Evolutionary conservation across 2,888 invertebrate species (phyloP).

Genomic region (Micoletzkya japonica): DNA sequence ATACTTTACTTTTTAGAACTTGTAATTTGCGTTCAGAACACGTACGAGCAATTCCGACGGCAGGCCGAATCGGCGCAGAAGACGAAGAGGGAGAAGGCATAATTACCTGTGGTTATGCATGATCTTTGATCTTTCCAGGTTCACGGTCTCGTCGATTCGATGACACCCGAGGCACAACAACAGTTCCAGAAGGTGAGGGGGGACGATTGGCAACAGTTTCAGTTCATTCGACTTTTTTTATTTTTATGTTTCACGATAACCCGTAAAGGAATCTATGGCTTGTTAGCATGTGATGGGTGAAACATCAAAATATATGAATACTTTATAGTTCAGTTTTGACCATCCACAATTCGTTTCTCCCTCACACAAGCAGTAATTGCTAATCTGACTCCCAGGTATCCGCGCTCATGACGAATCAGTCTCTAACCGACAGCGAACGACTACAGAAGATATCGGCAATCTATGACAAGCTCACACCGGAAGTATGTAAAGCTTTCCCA

Average conservation of each 20-base stretch:
- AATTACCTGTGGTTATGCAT: not conserved
- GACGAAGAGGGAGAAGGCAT: constrained; percentile 27
- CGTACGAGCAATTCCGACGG: constrained; percentile 32
- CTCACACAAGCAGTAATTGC: not conserved
- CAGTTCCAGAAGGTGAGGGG: constrained; percentile 43
- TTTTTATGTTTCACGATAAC: not conserved
- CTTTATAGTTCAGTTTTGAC: constrained; percentile 1
- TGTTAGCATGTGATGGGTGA: not conserved
- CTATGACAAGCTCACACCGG: constrained; percentile 33
- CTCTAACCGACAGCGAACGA: constrained; percentile 35
- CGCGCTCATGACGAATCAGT: constrained; percentile 43
- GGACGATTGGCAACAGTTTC: not conserved
- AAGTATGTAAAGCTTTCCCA: constrained; percentile 1
- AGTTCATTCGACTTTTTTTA: not conserved
- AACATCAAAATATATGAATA: not conserved
- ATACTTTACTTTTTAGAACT: constrained; percentile 16
- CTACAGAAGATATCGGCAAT: constrained; percentile 42
- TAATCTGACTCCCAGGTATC: constrained; percentile 36
- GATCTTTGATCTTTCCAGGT: constrained; percentile 30
- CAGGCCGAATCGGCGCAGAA: constrained; percentile 26
- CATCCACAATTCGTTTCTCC: constrained; percentile 1
- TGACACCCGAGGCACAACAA: constrained; percentile 43
- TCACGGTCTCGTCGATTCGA: constrained; percentile 39
- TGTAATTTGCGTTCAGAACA: too few species aligned
- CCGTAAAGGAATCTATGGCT: not conserved